Base-by-base conservation (phyloP, 2,113 vertebrate species). In the Danionella cerebrum region DNA sequence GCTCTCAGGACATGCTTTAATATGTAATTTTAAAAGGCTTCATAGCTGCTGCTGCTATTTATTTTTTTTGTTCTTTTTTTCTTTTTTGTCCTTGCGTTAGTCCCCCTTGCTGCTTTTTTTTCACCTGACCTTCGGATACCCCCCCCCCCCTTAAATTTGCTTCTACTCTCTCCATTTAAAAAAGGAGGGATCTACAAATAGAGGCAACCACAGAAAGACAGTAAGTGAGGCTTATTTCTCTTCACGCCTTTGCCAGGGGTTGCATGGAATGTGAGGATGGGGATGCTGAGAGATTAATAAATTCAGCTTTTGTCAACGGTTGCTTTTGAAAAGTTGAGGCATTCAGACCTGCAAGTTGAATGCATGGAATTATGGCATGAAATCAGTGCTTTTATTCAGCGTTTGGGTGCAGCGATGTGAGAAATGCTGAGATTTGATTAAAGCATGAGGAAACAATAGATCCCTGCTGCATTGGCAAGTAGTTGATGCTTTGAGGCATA, bases 101-200 rank as follows among this genome's bases (percentile, higher is more conserved):
- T 48, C 2, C 2, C 14, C 39, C 54, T 2, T 19, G 19, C 29
- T 33, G 29, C 29, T 24, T 50, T 11, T 55, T 52, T 54, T 64
- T 74, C 48, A 66, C 65, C 38, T 27, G 64, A 52, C 65, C 45
- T 58, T 69, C 62, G 75, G 77, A 62, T 70, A 67, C 70, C 54
- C 45, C 72, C 76, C n/a, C 64, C 53, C 67, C 78, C 76, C 72
- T 71, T 74, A 65, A 44, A 68, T 70, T 69, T 71, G 69, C 72
- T 78, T 57, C 72, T 79, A 67, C 76, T 54, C 62, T 75, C 71
- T 74, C 72, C 47, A 5, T 71, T 65, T 72, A 69, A 77, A 72
- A n/a, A 73, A 75, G 74, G 83, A 82, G 74, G 83, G 78, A 85
- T 79, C 83, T 82, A 68, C 76, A 67, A 76, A 54, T 76, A 84